Conservation (phyloP, 2,113 vertebrate species). For the Pomatorhinus ruficollis region DNA sequence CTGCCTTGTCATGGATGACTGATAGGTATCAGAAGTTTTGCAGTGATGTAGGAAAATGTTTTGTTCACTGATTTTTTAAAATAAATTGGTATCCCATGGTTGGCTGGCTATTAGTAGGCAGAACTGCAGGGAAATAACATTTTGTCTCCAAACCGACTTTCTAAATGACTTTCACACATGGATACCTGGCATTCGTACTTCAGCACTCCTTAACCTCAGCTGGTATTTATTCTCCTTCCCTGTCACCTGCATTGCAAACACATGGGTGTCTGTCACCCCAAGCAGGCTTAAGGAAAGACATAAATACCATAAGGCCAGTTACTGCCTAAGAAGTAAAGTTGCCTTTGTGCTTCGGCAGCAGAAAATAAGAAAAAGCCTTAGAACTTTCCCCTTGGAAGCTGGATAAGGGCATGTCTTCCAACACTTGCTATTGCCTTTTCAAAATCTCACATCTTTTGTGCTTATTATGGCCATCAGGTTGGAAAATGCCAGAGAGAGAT, state of each 20-base stretch:
- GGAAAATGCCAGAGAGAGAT: background rate
- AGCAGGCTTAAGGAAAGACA: background rate
- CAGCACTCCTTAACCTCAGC: background rate
- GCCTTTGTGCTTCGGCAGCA: background rate
- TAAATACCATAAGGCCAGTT: background rate
- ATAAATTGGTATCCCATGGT: background rate
- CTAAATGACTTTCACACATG: background rate
- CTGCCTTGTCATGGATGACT: background rate
- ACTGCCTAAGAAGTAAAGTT: background rate
- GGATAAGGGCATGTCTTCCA: background rate
- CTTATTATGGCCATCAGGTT: background rate
- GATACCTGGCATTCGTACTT: background rate
- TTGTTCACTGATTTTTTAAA: background rate
- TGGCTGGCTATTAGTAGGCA: background rate
- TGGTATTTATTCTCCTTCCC: background rate
- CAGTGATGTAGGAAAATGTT: background rate
- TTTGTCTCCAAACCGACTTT: background rate
- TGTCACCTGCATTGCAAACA: background rate
- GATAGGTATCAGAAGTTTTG: background rate
- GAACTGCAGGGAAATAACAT: background rate
- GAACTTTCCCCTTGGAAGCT: background rate
- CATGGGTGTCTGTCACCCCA: background rate
- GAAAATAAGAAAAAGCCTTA: background rate
- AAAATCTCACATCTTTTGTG: background rate
- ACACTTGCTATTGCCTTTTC: background rate